Evolutionary conservation across 2,888 invertebrate species (phyloP).

Genomic region (Tenthredo scrophulariae): DNA sequence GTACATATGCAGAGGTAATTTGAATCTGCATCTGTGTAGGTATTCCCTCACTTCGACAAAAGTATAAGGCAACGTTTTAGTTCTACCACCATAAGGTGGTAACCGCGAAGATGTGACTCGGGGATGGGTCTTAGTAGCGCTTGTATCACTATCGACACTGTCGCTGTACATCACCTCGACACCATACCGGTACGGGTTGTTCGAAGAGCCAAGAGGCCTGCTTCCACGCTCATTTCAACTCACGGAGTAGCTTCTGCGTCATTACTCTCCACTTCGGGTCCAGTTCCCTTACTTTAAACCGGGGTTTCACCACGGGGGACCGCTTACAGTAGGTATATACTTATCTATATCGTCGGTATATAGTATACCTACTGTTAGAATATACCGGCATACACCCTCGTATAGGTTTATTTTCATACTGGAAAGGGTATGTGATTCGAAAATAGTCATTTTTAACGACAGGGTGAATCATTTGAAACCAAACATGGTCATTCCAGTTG

Average conservation of each 20-base stretch:
- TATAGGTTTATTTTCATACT: neutral
- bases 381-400: neutral
- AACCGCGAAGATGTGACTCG: constrained; percentile 17
- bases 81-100: constrained; percentile 18
- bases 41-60: neutral
- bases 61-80: neutral
- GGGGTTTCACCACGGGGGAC: constrained; percentile 45
- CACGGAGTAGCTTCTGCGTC: constrained; percentile 72
- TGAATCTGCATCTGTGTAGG: neutral
- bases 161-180: constrained; percentile 78
- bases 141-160: constrained; percentile 78
- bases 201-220: constrained; percentile 13
- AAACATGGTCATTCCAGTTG: neutral
- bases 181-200: constrained; percentile 65
- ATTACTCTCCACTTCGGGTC: constrained; percentile 66
- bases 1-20: neutral
- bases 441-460: neutral
- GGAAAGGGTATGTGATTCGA: neutral
- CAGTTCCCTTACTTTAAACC: constrained; percentile 1
- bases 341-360: constrained; percentile 21
- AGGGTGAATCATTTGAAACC: neutral
- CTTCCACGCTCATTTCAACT: constrained; percentile 69
- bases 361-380: constrained; percentile 19
- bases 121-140: constrained; percentile 76
- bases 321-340: constrained; percentile 45